Conservation (phyloP, 2,797 vertebrate genomes). For the Anableps anableps region DNA sequence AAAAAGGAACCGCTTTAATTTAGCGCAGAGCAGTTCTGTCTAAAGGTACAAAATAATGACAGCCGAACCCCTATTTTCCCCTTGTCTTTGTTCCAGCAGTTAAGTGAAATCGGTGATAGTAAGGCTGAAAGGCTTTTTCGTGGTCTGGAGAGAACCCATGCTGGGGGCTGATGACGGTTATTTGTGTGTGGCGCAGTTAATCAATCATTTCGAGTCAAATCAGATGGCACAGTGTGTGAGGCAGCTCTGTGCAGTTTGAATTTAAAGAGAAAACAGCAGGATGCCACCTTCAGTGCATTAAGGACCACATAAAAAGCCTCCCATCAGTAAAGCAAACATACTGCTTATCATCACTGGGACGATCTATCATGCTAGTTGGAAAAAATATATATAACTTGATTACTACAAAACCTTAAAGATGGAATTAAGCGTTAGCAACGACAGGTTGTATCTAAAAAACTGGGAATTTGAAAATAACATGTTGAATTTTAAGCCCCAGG, state of each 20-base stretch:
- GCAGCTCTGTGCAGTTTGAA: conserved; percentile 29
- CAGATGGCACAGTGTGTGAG: conserved; percentile 25
- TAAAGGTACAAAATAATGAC: conserved; percentile 28
- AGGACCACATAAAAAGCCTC: background rate
- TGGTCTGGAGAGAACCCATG: conserved; percentile 23
- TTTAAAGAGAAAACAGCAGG: conserved; percentile 23
- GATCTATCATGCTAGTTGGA: background rate
- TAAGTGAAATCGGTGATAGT: conserved; percentile 32
- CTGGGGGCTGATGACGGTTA: conserved; percentile 27
- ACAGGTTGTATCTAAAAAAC: background rate
- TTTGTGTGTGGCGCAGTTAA: conserved; percentile 25
- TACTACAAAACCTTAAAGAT: background rate
- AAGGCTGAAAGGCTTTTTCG: conserved; percentile 26
- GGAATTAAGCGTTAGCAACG: too few relatives aligned
- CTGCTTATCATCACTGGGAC: background rate
- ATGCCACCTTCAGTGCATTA: conserved; percentile 7
- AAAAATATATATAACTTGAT: background rate
- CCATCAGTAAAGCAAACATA: background rate
- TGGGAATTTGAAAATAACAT: background rate
- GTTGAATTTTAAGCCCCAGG: background rate
- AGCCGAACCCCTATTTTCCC: conserved; percentile 13
- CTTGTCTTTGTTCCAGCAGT: conserved; percentile 17
- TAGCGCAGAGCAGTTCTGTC: conserved; percentile 27
- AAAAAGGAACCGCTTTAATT: conserved; percentile 31
- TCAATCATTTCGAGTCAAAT: conserved; percentile 32